Percentiles rank a stretch among this genome's conserved stretches.
These are phyloP conservation scores for Pelmatolapia mariae DNA, from an alignment of 2,113 vertebrate species.

Conservation along the genomic window DNA sequence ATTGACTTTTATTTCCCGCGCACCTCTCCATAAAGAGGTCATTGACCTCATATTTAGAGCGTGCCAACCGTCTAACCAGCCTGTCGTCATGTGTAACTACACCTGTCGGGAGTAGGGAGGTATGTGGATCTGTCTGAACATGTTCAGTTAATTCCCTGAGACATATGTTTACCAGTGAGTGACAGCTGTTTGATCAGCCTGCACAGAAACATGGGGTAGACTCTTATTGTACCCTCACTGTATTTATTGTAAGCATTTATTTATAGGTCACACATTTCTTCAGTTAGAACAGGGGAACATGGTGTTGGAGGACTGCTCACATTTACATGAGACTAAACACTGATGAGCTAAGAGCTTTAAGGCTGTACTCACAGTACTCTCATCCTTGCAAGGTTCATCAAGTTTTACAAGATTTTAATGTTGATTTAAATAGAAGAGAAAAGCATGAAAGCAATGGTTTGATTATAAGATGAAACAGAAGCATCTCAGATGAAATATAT, in stretches of 20 bases:
- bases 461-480: neutral
- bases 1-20: neutral
- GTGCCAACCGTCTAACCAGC: neutral
- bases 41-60: neutral
- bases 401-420: neutral
- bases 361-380: neutral
- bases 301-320: neutral
- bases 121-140: conserved; percentile 27
- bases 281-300: neutral
- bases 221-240: neutral
- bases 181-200: neutral
- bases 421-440: neutral
- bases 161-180: neutral
- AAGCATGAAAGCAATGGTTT: neutral
- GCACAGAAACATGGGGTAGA: neutral
- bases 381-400: neutral
- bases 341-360: neutral
- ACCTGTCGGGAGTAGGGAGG: neutral
- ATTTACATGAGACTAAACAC: neutral
- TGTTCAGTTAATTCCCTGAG: neutral
- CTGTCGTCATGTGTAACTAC: neutral
- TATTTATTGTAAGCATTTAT: neutral
- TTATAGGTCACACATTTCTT: neutral
- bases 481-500: neutral
- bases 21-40: neutral